Conservation (phyloP, 2,113 vertebrate genomes). For the Datnioides undecimradiatus region DNA sequence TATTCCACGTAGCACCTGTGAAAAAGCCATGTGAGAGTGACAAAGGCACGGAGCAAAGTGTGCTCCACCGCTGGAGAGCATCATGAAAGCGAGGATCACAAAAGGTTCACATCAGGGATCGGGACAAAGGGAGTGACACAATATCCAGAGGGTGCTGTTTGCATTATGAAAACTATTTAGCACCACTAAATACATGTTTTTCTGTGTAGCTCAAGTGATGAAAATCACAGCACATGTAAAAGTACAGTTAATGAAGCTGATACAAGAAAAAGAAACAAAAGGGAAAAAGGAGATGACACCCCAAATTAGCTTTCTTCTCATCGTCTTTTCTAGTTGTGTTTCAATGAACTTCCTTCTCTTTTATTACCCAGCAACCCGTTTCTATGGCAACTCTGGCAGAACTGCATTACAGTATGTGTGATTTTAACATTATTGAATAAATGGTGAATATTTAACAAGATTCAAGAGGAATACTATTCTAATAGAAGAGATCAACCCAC, state of each 20-base stretch:
- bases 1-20: neutral
- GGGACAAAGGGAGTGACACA: conserved; percentile 4
- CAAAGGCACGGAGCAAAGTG: neutral
- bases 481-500: neutral
- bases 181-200: neutral
- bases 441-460: neutral
- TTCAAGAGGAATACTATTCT: neutral
- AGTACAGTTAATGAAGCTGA: neutral
- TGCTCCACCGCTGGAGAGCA: conserved; percentile 11
- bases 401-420: neutral
- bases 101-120: conserved; percentile 22
- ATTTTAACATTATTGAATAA: neutral
- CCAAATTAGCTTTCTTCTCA: neutral
- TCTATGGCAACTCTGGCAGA: conserved; percentile 14
- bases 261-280: neutral
- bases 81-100: conserved; percentile 9
- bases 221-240: neutral
- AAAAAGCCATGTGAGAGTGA: conserved; percentile 4
- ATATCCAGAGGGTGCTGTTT: conserved; percentile 5
- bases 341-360: neutral
- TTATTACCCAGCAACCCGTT: neutral
- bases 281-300: neutral
- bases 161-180: neutral
- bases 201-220: neutral
- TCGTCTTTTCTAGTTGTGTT: neutral